phyloP scores from a whole-genome alignment of 1,140 invertebrate genomes.

The Drosophila orena region DNA sequence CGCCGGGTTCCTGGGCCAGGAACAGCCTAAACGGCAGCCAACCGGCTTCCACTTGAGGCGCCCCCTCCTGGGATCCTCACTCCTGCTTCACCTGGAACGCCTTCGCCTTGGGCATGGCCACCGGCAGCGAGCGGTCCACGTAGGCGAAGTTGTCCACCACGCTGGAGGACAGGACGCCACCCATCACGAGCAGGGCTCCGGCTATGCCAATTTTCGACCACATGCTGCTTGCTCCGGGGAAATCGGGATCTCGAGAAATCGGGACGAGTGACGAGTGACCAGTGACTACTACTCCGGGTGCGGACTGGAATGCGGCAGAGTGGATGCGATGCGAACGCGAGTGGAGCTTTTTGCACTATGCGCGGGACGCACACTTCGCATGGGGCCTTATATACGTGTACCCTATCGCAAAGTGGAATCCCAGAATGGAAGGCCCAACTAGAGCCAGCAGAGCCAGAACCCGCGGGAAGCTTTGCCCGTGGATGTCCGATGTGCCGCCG shows the following conservation, averaged over 20 bases:
- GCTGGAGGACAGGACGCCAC: slow-evolving; percentile 44
- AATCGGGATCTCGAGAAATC: too few relatives aligned
- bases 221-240: slow-evolving; percentile 35
- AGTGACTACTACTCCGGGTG: neutral
- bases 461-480: slow-evolving; percentile 31
- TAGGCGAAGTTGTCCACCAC: slow-evolving; percentile 73
- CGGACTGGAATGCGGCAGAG: neutral
- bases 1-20: slow-evolving; percentile 2
- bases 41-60: neutral
- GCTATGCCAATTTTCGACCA: slow-evolving; percentile 66
- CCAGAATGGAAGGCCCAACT: neutral
- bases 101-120: slow-evolving; percentile 65
- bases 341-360: slow-evolving; percentile 49
- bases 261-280: neutral
- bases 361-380: slow-evolving; percentile 52
- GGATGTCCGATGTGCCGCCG: slow-evolving; percentile 47
- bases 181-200: slow-evolving; percentile 63
- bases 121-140: slow-evolving; percentile 65
- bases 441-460: slow-evolving; percentile 1
- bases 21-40: neutral
- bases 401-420: neutral
- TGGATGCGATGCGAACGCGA: slow-evolving; percentile 14
- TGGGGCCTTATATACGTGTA: slow-evolving; percentile 65
- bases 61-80: neutral
- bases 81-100: slow-evolving; percentile 38